These are phyloP conservation scores for Nicator chloris DNA, from an alignment of 2,113 vertebrate species.

Conservation along the genomic window DNA sequence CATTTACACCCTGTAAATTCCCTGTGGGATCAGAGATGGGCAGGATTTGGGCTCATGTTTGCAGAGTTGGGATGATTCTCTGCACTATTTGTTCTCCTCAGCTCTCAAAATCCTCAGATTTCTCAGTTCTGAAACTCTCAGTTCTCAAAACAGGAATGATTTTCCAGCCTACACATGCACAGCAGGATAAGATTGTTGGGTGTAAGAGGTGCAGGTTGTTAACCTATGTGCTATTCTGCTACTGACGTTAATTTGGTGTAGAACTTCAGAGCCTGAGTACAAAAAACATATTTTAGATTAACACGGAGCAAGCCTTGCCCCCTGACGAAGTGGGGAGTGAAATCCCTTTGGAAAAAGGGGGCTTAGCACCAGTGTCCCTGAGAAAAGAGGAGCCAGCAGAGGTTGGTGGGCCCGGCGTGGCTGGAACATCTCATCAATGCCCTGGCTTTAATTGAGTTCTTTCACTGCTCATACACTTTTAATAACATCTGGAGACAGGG, in stretches of 20 bases:
- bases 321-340: accelerated
- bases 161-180: accelerated
- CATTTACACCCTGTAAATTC: not conserved
- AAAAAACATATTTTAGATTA: accelerated
- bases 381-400: not conserved
- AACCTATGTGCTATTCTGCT: not conserved
- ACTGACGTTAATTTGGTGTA: not conserved
- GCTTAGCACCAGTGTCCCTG: not conserved
- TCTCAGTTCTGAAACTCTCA: too few relatives aligned
- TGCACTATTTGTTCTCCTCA: not conserved
- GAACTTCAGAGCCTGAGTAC: accelerated
- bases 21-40: not conserved
- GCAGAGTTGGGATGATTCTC: not conserved
- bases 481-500: slow-evolving; percentile 56
- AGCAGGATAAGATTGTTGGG: not conserved
- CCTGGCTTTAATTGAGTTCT: not conserved
- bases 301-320: accelerated
- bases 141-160: not conserved
- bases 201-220: not conserved
- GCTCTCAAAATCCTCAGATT: too few relatives aligned
- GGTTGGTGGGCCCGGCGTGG: not conserved
- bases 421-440: not conserved
- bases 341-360: not conserved
- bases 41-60: not conserved
- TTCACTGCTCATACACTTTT: slow-evolving; percentile 16